A percentile compares a stretch with the other conserved stretches of the same genome.
phyloP scores from a whole-genome alignment of 2,888 invertebrate genomes.

The Caenorhabditis macrosperma region DNA sequence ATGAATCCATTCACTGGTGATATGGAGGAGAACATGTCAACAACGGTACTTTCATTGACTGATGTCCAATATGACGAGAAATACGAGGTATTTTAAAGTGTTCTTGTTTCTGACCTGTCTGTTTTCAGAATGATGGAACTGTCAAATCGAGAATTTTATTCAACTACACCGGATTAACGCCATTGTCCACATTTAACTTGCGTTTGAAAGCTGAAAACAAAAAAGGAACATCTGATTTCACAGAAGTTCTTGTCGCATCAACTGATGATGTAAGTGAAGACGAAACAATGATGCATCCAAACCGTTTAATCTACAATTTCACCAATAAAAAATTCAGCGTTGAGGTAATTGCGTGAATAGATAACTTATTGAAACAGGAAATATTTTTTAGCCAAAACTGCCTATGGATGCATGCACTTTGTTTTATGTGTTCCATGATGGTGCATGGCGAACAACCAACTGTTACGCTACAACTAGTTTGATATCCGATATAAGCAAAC shows the following conservation, averaged over 20 bases:
- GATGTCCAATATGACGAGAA: too few species aligned
- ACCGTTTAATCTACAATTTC: slow-evolving; percentile 47
- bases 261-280: slow-evolving; percentile 73
- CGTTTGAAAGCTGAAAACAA: slow-evolving; percentile 60
- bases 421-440: too few species aligned
- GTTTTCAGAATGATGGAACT: slow-evolving; percentile 49
- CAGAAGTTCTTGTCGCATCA: slow-evolving; percentile 65
- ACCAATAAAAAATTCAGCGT: slow-evolving; percentile 53
- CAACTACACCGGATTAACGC: slow-evolving; percentile 73
- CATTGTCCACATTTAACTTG: slow-evolving; percentile 72
- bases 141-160: slow-evolving; percentile 50
- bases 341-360: too few species aligned
- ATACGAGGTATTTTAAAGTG: too few species aligned
- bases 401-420: slow-evolving; percentile 63
- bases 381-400: slow-evolving; percentile 64
- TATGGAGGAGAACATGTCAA: slow-evolving; percentile 34
- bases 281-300: slow-evolving; percentile 56
- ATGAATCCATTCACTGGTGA: slow-evolving; percentile 66
- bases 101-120: too few species aligned
- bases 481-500: too few species aligned
- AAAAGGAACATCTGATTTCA: slow-evolving; percentile 74
- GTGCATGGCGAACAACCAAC: too few species aligned
- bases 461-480: too few species aligned
- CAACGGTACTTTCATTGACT: too few species aligned
- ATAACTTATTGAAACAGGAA: too few species aligned